Conservation (phyloP, 2,113 vertebrate species). For the Lagopus leucura region DNA sequence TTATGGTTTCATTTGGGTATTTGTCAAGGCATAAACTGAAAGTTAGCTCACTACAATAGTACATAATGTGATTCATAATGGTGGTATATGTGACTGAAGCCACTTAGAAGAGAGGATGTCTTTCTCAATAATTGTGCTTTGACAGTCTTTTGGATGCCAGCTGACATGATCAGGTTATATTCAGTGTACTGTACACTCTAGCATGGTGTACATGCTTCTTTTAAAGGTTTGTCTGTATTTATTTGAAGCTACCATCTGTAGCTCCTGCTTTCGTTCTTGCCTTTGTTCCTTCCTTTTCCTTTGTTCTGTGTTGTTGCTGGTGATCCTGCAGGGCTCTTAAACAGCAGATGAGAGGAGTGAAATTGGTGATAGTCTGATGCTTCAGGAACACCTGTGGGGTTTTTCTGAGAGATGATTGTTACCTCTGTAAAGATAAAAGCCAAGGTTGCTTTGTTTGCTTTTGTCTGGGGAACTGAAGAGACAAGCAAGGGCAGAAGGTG, state of each 20-base stretch:
- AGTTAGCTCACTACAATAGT: neutral
- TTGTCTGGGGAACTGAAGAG: neutral
- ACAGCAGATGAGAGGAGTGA: neutral
- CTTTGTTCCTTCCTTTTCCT: neutral
- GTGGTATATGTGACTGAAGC: neutral
- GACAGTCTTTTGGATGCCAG: neutral
- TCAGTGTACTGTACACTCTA: neutral
- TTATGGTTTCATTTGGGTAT: neutral
- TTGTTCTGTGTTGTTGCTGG: neutral
- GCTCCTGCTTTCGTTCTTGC: neutral
- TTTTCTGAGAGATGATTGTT: neutral
- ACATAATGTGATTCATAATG: neutral
- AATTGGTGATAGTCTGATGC: neutral
- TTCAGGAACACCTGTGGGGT: neutral
- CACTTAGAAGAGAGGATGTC: neutral
- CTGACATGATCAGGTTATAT: neutral
- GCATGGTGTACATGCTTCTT: neutral
- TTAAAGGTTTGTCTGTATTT: neutral
- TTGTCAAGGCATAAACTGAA: neutral
- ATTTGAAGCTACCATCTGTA: neutral
- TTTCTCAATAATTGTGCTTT: neutral
- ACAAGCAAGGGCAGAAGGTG: neutral
- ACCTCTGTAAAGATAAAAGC: neutral
- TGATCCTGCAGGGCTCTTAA: neutral
- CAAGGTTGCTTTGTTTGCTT: neutral